Conservation (phyloP, 2,888 invertebrate genomes). For the Anorthoa munda region DNA sequence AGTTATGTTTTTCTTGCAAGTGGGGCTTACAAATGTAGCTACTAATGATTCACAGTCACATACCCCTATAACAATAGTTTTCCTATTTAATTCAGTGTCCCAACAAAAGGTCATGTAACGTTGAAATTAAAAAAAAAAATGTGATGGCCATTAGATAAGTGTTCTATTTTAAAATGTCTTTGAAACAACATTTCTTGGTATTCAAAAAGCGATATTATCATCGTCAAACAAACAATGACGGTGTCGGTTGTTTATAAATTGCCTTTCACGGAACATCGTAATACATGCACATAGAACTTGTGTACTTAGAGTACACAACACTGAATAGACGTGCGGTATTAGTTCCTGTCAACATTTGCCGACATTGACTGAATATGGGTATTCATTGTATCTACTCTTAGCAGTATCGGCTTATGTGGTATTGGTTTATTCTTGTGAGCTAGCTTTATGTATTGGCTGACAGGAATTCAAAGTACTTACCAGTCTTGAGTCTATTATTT, state of each 20-base stretch:
- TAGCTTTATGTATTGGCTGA: slow-evolving; percentile 6
- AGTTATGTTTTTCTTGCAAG: too few species aligned
- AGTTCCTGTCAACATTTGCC: slow-evolving; percentile 58
- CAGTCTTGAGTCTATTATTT: too few species aligned
- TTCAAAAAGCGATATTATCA: slow-evolving; percentile 49
- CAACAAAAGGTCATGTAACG: too few species aligned
- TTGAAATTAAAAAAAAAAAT: neutral
- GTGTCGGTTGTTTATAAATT: slow-evolving; percentile 46
- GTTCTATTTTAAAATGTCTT: slow-evolving; percentile 21
- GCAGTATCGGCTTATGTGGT: slow-evolving; percentile 17
- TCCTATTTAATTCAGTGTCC: too few species aligned
- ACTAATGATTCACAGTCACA: too few species aligned
- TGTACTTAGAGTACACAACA: slow-evolving; percentile 44
- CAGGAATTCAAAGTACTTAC: slow-evolving; percentile 6
- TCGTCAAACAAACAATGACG: slow-evolving; percentile 50
- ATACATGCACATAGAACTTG: slow-evolving; percentile 1
- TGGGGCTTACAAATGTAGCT: too few species aligned
- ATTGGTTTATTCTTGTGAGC: slow-evolving; percentile 28
- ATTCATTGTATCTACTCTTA: slow-evolving; percentile 40
- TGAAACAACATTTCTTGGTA: slow-evolving; percentile 33
- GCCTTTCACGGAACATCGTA: slow-evolving; percentile 42
- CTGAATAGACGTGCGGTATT: slow-evolving; percentile 49
- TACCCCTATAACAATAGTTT: too few species aligned
- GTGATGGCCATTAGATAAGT: neutral
- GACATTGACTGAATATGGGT: slow-evolving; percentile 46